Conservation (phyloP, 2,113 vertebrate species). For the Platichthys stellatus region DNA sequence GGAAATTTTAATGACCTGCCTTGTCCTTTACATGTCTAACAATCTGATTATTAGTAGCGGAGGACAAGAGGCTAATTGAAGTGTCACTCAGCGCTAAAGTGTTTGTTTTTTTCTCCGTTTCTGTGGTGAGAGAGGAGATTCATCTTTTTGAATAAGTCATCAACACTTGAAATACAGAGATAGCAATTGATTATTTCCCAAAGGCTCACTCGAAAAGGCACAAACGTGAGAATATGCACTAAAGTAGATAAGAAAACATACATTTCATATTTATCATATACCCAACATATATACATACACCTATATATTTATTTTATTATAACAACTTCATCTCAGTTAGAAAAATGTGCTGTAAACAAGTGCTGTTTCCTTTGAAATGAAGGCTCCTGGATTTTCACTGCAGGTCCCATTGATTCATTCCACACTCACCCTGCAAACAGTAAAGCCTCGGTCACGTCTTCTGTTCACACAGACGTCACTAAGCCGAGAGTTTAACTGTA, state of each 20-base stretch:
- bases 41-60: slow-evolving; percentile 80
- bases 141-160: slow-evolving; percentile 69
- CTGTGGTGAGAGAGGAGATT: slow-evolving; percentile 58
- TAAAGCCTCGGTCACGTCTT: not conserved
- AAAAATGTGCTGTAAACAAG: not conserved
- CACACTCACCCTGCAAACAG: not conserved
- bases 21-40: slow-evolving; percentile 71
- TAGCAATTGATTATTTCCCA: slow-evolving; percentile 65
- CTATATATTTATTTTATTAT: not conserved
- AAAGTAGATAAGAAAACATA: not conserved
- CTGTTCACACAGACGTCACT: not conserved
- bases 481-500: not conserved
- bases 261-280: not conserved
- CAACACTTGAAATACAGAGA: slow-evolving; percentile 58
- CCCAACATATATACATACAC: not conserved
- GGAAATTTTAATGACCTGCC: slow-evolving; percentile 78
- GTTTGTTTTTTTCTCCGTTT: slow-evolving; percentile 47
- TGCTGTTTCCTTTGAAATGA: too few relatives aligned
- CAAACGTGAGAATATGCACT: not conserved
- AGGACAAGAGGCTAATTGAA: slow-evolving; percentile 82
- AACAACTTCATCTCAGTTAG: not conserved
- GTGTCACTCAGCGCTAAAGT: slow-evolving; percentile 79
- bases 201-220: slow-evolving; percentile 34
- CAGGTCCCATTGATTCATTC: not conserved
- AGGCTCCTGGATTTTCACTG: not conserved